Conservation (phyloP, 2,797 vertebrate genomes). For the Schizopygopsis malacanthus region DNA sequence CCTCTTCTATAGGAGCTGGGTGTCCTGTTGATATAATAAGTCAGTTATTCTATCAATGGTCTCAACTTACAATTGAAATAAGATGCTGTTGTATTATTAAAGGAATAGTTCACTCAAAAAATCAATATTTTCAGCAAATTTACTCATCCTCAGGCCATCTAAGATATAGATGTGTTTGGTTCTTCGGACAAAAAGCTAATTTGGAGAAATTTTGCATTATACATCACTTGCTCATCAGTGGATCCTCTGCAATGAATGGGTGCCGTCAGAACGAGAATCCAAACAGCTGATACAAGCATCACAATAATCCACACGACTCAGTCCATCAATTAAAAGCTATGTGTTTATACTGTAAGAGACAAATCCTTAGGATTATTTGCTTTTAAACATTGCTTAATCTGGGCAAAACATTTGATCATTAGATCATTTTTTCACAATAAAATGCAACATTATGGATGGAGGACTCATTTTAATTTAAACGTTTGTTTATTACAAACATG, state of each 20-base stretch:
- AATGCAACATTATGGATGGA: neutral
- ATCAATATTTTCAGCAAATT: neutral
- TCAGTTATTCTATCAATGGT: neutral
- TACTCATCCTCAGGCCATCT: neutral
- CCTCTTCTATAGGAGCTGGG: slow-evolving; percentile 2
- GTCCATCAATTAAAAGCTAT: neutral
- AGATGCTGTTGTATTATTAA: neutral
- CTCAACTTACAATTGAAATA: neutral
- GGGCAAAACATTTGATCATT: neutral
- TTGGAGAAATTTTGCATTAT: neutral
- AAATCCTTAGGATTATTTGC: neutral
- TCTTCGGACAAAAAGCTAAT: neutral
- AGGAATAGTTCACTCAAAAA: neutral
- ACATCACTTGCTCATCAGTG: neutral
- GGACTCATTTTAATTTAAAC: neutral
- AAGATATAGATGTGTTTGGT: neutral
- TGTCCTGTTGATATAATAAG: slow-evolving; percentile 32
- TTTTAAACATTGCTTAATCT: neutral
- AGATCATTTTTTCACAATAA: neutral
- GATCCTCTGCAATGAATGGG: neutral
- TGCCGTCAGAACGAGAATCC: neutral
- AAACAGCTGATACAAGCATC: neutral
- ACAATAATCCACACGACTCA: neutral
- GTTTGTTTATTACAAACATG: neutral
- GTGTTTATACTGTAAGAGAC: neutral